Conservation (phyloP, 2,888 invertebrate genomes). For the Aelia acuminata region DNA sequence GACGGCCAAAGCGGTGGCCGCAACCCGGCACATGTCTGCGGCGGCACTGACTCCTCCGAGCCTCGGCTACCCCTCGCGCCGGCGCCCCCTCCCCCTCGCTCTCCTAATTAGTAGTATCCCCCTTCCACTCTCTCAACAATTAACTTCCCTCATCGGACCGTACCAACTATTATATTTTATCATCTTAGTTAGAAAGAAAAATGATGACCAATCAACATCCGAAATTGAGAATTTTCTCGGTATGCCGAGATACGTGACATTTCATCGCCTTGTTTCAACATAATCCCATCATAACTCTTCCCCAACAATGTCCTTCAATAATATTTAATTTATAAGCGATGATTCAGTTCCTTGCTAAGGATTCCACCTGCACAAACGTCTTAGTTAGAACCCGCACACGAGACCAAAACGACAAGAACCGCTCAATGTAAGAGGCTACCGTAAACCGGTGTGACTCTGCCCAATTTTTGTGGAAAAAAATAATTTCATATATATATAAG, state of each 20-base stretch:
- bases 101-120: slow-evolving; percentile 30
- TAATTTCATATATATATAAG: no score
- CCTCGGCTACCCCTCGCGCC: background rate
- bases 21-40: slow-evolving; percentile 40
- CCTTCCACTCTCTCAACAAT: background rate
- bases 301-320: no score
- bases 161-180: background rate
- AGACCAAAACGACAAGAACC: no score
- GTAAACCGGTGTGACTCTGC: no score
- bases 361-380: no score
- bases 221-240: background rate
- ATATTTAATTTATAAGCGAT: no score
- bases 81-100: slow-evolving; percentile 34
- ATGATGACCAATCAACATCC: background rate
- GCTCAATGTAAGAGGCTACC: no score
- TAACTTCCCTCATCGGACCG: background rate
- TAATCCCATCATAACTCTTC: no score
- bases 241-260: background rate
- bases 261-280: no score
- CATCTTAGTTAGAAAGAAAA: background rate
- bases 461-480: no score
- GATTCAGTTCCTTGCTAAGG: no score
- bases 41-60: slow-evolving; percentile 20
- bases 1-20: slow-evolving; percentile 10
- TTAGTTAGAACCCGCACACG: no score